Evolutionary conservation across 2,113 vertebrate genomes (phyloP).

Genomic region (Cololabis saira): DNA sequence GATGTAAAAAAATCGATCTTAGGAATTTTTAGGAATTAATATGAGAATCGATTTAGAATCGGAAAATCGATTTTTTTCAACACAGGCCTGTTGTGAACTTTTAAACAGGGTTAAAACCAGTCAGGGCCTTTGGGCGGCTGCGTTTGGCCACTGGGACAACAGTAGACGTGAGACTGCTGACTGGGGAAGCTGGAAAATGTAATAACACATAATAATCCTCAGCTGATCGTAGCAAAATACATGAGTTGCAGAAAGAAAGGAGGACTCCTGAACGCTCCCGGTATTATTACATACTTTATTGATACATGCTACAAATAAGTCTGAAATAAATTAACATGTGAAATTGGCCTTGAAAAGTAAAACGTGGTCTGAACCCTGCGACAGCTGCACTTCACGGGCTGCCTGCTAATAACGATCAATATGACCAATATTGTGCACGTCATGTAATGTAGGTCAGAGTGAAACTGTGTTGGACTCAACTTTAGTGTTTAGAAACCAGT

Average conservation of each 20-base stretch:
- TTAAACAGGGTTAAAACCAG: too few species aligned
- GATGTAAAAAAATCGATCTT: too few species aligned
- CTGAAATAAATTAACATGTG: slow-evolving; percentile 49
- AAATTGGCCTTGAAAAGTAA: slow-evolving; percentile 66
- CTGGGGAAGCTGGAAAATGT: too few species aligned
- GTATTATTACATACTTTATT: slow-evolving; percentile 59
- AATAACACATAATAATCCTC: too few species aligned
- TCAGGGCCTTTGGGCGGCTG: too few species aligned
- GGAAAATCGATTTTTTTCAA: too few species aligned
- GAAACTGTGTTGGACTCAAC: neutral
- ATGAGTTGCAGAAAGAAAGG: neutral
- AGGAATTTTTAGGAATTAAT: too few species aligned
- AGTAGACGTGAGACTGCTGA: too few species aligned
- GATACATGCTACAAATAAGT: slow-evolving; percentile 67
- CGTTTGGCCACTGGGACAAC: too few species aligned
- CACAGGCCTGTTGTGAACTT: too few species aligned
- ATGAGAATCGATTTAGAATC: too few species aligned
- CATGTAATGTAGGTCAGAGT: slow-evolving; percentile 47
- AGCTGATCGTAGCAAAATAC: too few species aligned
- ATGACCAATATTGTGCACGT: slow-evolving; percentile 68
- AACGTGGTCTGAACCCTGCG: slow-evolving; percentile 30
- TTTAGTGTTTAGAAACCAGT: neutral
- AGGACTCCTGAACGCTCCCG: neutral
- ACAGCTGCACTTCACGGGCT: slow-evolving; percentile 7
- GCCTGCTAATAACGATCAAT: slow-evolving; percentile 69